Base-by-base conservation (phyloP, 2,797 vertebrate species). In the Tragelaphus eurycerus region DNA sequence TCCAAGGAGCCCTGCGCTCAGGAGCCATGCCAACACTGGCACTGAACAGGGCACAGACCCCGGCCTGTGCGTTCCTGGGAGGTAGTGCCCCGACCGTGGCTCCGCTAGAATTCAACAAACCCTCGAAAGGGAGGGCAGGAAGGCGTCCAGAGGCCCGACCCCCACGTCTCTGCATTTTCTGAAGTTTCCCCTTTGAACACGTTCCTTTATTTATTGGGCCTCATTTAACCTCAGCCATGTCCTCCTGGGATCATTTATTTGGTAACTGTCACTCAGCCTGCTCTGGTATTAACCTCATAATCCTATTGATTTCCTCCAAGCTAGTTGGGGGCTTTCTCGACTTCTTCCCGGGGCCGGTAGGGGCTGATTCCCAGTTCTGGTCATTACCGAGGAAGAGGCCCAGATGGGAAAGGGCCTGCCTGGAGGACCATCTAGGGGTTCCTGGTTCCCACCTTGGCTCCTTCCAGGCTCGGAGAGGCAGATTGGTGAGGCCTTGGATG, bases 181-280 rank as follows among this genome's bases (percentile, higher is more conserved):
- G 71, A 97, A 27, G 92, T 89, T 95, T 96, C 78, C 84, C 97
- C 98, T 97, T 98, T 97, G 97, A 98, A 98, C 96, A 83, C 43
- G 89, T 97, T 83, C 88, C 87, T 96, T 98, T 99, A 99, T 99
- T 99, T 99, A 99, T 98, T 98, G 98, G 94, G 81, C 98, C 98
- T 99, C 98, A 98, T 98, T 99, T 99, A 99, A 99, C 99, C 98
- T 98, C 98, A 97, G 97, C 97, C 98, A 98, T 98, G 98, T 98
- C 98, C 98, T 98, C 98, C 98, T 98, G 98, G 98, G 98, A 98
- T 98, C 99, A 99, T 98, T 98, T 99, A 99, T 98, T 98, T 98
- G 98, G 98, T 98, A 99, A 98, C 98, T 99, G 99, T 99, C 98
- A 98, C 98, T 98, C 98, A 96, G 98, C 98, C 99, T 98, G 98